These are phyloP conservation scores for Marasmarcha lunaedactyla DNA, from an alignment of 2,888 invertebrate species.

Conservation along the genomic window DNA sequence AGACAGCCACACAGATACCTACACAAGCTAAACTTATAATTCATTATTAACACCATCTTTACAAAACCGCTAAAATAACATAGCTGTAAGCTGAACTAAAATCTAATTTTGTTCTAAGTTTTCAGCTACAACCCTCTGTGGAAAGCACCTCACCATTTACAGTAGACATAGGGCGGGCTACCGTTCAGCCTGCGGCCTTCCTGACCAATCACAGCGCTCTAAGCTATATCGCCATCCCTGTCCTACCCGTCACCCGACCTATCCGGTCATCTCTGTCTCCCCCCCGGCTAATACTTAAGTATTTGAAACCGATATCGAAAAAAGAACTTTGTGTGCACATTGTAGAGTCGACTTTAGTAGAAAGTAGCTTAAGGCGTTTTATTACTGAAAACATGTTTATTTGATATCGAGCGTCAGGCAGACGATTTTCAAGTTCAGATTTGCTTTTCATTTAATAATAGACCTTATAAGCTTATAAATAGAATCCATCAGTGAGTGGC, in stretches of 20 bases:
- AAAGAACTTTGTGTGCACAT: not conserved
- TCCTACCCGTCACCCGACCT: constrained; percentile 28
- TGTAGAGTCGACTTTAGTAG: constrained; percentile 30
- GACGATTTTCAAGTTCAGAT: constrained; percentile 71
- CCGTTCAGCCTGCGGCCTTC: constrained; percentile 71
- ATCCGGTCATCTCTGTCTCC: constrained; percentile 46
- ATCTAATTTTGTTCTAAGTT: no score
- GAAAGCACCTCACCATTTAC: constrained; percentile 50
- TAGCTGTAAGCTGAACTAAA: no score
- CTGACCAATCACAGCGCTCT: constrained; percentile 72
- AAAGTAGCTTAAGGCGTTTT: constrained; percentile 44
- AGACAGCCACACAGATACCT: no score
- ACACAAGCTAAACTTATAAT: no score
- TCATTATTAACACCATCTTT: no score
- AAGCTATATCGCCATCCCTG: constrained; percentile 55
- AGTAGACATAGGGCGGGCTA: constrained; percentile 72
- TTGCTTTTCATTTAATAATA: constrained; percentile 49
- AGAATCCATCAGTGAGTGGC: constrained; percentile 39
- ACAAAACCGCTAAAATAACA: no score
- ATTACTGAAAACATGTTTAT: constrained; percentile 46
- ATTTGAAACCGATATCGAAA: constrained; percentile 21
- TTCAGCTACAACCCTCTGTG: constrained; percentile 17
- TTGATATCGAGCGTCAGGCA: constrained; percentile 70
- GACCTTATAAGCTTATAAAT: constrained; percentile 42
- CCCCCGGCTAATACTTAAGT: constrained; percentile 67